Evolutionary conservation across 2,888 invertebrate species (phyloP), one percentile per base, ranked within the genome.

Genomic region (Baccha elongata): DNA sequence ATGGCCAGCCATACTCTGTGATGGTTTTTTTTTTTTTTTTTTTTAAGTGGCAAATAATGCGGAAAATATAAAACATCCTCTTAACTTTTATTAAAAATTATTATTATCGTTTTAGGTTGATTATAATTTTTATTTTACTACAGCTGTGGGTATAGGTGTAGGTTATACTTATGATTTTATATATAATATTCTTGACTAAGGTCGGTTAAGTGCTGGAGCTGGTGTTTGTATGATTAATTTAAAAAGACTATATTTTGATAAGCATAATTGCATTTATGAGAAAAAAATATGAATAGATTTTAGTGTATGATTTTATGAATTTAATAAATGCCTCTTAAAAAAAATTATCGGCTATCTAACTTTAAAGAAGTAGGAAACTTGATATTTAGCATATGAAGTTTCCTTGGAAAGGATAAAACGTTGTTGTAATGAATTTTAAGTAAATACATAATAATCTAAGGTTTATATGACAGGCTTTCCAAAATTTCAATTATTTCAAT

Each of bases 31-130:
- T n/a, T n/a, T n/a, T n/a, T n/a, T n/a, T n/a, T n/a, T 67, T 42
- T 29, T 67, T 83, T 73, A 83, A 83, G 72, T 83, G 83, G 83
- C n/a, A 73, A 78, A 83, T 83, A 83, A 83, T 78, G 78, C 78
- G 78, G 72, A 78, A 62, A 67, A 68, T 6, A 44, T 64, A 55
- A 68, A 72, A 67, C 62, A 58, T 65, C 62, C 76, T 68, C 76
- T 68, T 62, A 26, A 76, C 71, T 71, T 74, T 74, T 64, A 81
- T 75, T 65, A 71, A 13, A 60, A 76, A 68, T 64, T 60, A 60
- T 60, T 44, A 60, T 60, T 44, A 60, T 60, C 44, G 40, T 58
- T 58, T 58, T 58, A 58, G 55, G 37, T 60, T 60, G 58, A 6
- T 42, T 7, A n/a, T n/a, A n/a, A 35, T 29, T 2, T 8, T 37